A percentile compares a stretch with the other conserved stretches of the same genome.
Evolutionary conservation across 2,113 vertebrate genomes (phyloP).

Genomic region (Eclectus roratus): DNA sequence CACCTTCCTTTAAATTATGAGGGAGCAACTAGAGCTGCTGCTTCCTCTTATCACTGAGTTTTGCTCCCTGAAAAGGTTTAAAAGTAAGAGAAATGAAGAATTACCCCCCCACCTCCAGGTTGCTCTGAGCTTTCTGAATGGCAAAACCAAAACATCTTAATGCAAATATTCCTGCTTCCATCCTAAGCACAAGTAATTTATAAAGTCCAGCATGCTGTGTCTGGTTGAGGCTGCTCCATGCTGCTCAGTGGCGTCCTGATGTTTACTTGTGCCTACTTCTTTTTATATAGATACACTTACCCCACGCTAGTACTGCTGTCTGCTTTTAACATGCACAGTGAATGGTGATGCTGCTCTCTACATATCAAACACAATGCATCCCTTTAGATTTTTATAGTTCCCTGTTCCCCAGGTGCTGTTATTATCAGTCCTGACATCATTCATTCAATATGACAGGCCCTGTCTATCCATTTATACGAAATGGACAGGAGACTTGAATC

Average conservation of each 20-base stretch:
- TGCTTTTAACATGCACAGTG: background rate
- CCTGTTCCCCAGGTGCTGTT: constrained; percentile 13
- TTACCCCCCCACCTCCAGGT: background rate
- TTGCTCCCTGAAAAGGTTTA: background rate
- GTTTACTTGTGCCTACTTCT: background rate
- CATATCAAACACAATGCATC: constrained; percentile 30
- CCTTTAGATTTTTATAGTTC: constrained; percentile 45
- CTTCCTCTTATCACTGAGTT: background rate
- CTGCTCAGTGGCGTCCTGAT: background rate
- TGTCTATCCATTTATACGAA: constrained; percentile 58
- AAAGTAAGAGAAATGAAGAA: background rate
- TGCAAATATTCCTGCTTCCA: background rate
- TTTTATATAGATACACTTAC: background rate
- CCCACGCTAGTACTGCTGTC: background rate
- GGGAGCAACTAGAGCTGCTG: background rate
- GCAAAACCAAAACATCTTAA: background rate
- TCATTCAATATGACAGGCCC: constrained; percentile 39
- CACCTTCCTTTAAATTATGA: background rate
- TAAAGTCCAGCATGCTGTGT: background rate
- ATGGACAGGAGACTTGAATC: constrained; percentile 46
- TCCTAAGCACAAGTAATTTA: background rate
- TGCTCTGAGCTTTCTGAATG: background rate
- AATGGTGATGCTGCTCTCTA: constrained; percentile 21
- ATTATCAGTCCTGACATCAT: constrained; percentile 36
- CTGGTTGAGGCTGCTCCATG: background rate